phyloP scores from a whole-genome alignment of 1,140 invertebrate genomes.

The Drosophila busckii region DNA sequence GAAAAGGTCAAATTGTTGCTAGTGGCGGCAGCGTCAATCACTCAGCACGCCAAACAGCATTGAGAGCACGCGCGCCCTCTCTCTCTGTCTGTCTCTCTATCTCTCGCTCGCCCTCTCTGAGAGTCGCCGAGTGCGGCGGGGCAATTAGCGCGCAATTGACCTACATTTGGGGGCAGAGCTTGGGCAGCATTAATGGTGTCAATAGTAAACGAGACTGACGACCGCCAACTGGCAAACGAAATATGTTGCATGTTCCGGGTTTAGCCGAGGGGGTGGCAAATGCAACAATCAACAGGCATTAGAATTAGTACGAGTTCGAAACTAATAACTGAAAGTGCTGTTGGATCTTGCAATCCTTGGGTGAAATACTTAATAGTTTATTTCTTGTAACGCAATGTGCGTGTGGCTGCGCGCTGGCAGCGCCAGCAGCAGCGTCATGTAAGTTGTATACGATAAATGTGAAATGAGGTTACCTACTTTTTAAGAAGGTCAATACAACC shows the following conservation, averaged over 20 bases:
- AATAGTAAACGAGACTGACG: constrained; percentile 75
- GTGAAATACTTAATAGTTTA: too few species aligned
- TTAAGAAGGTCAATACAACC: constrained; percentile 78
- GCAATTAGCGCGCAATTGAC: constrained; percentile 77
- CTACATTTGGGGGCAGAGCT: constrained; percentile 76
- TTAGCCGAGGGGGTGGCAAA: constrained; percentile 4
- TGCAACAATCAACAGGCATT: constrained; percentile 40
- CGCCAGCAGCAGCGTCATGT: constrained; percentile 48
- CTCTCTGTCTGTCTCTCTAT: constrained; percentile 6
- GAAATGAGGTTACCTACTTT: constrained; percentile 78
- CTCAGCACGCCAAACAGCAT: constrained; percentile 43
- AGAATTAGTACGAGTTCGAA: too few species aligned
- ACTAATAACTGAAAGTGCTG: too few species aligned
- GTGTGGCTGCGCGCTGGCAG: neutral
- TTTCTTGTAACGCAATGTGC: constrained; percentile 37
- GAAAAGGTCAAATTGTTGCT: constrained; percentile 55
- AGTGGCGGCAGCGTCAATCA: constrained; percentile 24
- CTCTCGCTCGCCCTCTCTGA: constrained; percentile 35
- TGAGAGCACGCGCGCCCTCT: constrained; percentile 24
- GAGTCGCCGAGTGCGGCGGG: constrained; percentile 69
- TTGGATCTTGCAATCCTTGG: too few species aligned
- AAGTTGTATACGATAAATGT: constrained; percentile 78
- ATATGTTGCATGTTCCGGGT: constrained; percentile 29
- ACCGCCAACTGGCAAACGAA: constrained; percentile 40
- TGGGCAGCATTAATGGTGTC: constrained; percentile 67